Base-by-base conservation (phyloP, 2,113 vertebrate species). In the Microcebus tavaratra region DNA sequence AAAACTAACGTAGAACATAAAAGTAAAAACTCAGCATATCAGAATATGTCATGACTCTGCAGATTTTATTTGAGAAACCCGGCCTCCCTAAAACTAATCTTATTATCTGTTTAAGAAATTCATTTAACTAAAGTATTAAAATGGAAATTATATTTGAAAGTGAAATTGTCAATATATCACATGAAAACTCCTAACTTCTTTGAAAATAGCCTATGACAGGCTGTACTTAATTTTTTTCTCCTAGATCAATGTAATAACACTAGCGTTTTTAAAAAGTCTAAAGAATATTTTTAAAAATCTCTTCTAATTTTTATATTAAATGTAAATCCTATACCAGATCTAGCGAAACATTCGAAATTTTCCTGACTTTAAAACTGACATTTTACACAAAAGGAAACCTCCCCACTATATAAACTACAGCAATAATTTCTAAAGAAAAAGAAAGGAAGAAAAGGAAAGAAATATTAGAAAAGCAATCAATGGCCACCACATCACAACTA, bases 101-200 rank as follows among this genome's bases (percentile, higher is more conserved):
- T n/a, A 97, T 73, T 57, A 81, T 11, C 25, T 84, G 55, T 59
- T 94, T 80, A 86, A 80, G 36, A 90, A 95, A 94, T 59, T 55
- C 65, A 80, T 65, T 57, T 81, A 82, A 86, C 21, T 82, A 83
- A 90, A 95, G 67, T 96, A 87, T 4, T 45, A 21, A 78, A 29
- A 87, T 95, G 13, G 45, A 89, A 68, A 92, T 59, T 80, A 65
- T 89, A 89, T 68, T 94, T 92, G 50, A 89, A 95, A 95, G 88
- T 75, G 34, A 91, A 94, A 84, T 67, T 67, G 39, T 70, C 48
- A 83, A 75, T 6, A 34, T 72, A 65, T 4, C 86, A 90, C 27
- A 72, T 76, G 50, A 75, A 93, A 88, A 94, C 79, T 57, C 42
- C 59, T 31, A 96, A 12, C 9, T 75, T 48, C n/a, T 85, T 50